Evolutionary conservation across 2,888 invertebrate species (phyloP).

Genomic region (Ormyrus thymus): DNA sequence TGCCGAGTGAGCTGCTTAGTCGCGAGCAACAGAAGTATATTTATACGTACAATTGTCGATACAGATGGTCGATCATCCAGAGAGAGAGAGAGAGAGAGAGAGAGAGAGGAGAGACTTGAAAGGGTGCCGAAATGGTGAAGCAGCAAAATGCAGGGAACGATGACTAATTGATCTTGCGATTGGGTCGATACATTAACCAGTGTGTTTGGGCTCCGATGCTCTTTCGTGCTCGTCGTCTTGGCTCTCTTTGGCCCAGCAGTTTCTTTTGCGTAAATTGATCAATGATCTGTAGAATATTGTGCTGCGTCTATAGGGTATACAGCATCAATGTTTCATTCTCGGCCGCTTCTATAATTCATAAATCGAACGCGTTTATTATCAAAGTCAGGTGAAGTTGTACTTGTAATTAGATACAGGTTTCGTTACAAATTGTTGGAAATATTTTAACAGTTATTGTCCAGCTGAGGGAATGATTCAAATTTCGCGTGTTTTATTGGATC

Average conservation of each 20-base stretch:
- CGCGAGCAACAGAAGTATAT: no score
- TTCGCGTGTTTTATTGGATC: no score
- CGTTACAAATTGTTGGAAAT: no score
- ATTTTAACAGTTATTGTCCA: no score
- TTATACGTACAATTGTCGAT: background rate
- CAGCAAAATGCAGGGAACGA: slow-evolving; percentile 24
- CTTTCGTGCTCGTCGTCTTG: background rate
- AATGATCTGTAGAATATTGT: slow-evolving; percentile 5
- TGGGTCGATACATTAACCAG: slow-evolving; percentile 1
- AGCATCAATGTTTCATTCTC: background rate
- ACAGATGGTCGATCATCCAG: background rate
- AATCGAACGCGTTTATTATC: background rate
- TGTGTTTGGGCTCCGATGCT: slow-evolving; percentile 11
- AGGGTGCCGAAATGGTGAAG: slow-evolving; percentile 38
- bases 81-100: slow-evolving; percentile 1
- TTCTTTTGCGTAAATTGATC: slow-evolving; percentile 17
- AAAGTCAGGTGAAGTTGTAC: background rate
- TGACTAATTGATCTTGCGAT: slow-evolving; percentile 45
- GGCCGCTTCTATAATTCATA: background rate
- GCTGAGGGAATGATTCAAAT: no score
- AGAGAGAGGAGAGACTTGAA: slow-evolving; percentile 38
- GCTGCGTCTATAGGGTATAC: background rate
- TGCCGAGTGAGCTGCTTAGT: no score
- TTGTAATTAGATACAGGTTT: no score
- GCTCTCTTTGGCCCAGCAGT: background rate